Percentiles rank a stretch among this genome's conserved stretches.
Conservation (phyloP, 2,888 invertebrate species). For the Elegia similella region DNA sequence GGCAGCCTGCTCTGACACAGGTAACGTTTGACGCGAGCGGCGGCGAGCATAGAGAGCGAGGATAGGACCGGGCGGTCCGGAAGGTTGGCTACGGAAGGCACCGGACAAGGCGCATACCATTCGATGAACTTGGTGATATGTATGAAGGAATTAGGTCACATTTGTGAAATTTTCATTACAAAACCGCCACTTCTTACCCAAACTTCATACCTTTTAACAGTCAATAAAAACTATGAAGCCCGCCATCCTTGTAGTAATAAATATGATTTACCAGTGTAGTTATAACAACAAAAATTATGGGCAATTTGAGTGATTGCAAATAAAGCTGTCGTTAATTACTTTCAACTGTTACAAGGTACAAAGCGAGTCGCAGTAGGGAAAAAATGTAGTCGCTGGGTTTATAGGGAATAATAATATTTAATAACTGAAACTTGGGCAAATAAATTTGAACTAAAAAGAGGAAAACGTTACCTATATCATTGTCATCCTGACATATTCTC, state of each 20-base stretch:
- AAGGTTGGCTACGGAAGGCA: not conserved
- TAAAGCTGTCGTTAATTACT: not conserved
- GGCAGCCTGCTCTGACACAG: constrained; percentile 7
- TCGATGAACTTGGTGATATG: not conserved
- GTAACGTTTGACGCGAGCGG: not conserved
- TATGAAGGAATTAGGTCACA: not conserved
- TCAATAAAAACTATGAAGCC: constrained; percentile 18
- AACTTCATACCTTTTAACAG: constrained; percentile 39
- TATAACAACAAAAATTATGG: not conserved
- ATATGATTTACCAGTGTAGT: not conserved
- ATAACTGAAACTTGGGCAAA: constrained; percentile 1
- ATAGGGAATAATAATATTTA: not conserved
- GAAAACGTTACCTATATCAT: constrained; percentile 17
- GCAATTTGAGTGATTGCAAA: not conserved
- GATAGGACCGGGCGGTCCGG: not conserved
- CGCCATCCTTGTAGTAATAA: not conserved
- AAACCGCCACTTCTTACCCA: constrained; percentile 10
- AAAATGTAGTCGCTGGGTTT: constrained; percentile 37
- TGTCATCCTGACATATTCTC: constrained; percentile 26
- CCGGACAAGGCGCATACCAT: too few species aligned
- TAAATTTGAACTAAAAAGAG: constrained; percentile 14
- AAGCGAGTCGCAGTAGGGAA: constrained; percentile 30
- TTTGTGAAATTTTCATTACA: not conserved
- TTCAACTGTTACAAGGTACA: constrained; percentile 38
- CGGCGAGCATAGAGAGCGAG: constrained; percentile 9